phyloP scores from a whole-genome alignment of 2,797 vertebrate species.

The Urocyon cinereoargenteus region DNA sequence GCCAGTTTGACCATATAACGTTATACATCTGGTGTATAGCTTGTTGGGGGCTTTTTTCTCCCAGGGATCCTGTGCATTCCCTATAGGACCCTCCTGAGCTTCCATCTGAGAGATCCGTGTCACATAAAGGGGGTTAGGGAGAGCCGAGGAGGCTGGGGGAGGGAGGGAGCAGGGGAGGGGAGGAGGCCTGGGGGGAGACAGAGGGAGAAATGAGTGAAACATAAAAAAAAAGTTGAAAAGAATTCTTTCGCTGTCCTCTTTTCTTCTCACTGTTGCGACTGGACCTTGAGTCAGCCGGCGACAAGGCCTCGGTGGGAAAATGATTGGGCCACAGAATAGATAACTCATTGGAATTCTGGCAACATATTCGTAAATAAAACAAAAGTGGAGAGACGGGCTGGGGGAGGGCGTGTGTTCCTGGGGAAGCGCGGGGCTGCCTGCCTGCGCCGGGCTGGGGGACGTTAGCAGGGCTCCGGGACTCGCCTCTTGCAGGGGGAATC shows the following conservation, averaged over 20 bases:
- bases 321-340: constrained; percentile 90
- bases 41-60: constrained; percentile 95
- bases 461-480: constrained; percentile 39
- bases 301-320: constrained; percentile 91
- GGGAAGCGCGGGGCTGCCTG: not conserved
- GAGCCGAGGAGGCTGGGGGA: constrained; percentile 86
- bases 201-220: constrained; percentile 85
- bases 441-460: not conserved
- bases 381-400: constrained; percentile 83
- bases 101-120: constrained; percentile 92
- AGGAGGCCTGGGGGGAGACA: constrained; percentile 83
- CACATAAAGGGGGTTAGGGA: constrained; percentile 95
- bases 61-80: constrained; percentile 92
- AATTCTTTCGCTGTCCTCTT: constrained; percentile 90
- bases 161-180: constrained; percentile 79
- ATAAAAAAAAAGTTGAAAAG: constrained; percentile 87
- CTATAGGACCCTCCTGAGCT: constrained; percentile 93
- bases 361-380: constrained; percentile 91
- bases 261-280: constrained; percentile 87
- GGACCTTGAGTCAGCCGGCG: constrained; percentile 88
- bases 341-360: constrained; percentile 91
- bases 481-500: constrained; percentile 75
- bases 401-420: constrained; percentile 40
- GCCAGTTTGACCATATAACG: constrained; percentile 99
- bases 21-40: constrained; percentile 99